Evolutionary conservation across 2,113 vertebrate species (phyloP).

Genomic region (Amazona vittata): DNA sequence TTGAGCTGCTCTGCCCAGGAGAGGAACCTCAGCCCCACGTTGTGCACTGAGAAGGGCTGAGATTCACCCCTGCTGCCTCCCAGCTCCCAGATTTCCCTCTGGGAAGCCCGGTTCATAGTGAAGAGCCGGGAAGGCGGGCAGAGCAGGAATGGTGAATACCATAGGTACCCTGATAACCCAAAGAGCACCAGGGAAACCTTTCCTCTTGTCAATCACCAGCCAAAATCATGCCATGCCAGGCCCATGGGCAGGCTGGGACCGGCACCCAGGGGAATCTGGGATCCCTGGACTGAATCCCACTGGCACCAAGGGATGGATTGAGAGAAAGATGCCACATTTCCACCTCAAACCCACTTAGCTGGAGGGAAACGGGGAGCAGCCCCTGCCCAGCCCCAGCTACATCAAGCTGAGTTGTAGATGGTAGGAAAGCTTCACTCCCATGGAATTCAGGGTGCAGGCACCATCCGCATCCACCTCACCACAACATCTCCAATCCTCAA

Average conservation of each 20-base stretch:
- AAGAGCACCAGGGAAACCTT: background rate
- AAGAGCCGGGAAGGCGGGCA: rapidly evolving
- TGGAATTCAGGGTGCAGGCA: rapidly evolving
- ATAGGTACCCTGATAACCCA: background rate
- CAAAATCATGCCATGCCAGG: rapidly evolving
- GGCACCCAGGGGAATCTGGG: rapidly evolving
- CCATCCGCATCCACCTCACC: background rate
- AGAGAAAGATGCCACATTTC: background rate
- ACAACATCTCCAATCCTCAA: rapidly evolving
- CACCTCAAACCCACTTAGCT: background rate
- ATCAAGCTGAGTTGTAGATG: rapidly evolving
- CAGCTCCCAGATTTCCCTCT: background rate
- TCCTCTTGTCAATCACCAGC: background rate
- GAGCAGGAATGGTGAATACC: background rate
- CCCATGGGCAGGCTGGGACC: rapidly evolving
- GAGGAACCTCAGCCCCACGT: rapidly evolving
- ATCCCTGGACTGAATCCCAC: rapidly evolving
- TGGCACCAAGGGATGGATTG: rapidly evolving
- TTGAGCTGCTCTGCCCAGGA: rapidly evolving
- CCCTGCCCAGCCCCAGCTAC: background rate
- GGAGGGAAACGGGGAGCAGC: background rate
- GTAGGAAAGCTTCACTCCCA: background rate
- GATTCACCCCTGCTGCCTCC: background rate
- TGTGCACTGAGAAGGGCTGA: background rate
- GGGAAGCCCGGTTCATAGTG: rapidly evolving